Evolutionary conservation across 2,113 vertebrate species (phyloP), one percentile per base, ranked within the genome.

Genomic region (Pogona vitticeps): DNA sequence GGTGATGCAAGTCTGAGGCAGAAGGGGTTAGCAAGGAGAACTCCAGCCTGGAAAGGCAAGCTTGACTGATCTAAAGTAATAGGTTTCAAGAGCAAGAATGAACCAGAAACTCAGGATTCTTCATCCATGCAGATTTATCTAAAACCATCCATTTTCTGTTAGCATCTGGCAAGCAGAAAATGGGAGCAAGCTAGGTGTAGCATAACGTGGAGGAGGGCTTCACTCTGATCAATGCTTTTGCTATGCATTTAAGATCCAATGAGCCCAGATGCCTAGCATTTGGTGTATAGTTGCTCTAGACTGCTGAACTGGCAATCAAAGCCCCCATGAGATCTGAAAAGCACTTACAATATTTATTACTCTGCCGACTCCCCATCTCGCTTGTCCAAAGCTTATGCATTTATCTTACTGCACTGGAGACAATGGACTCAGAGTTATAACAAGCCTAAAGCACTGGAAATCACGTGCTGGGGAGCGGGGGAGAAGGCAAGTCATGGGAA

Each of bases 311-410:
- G 31, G 59, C 79, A 67, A 76, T 87, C 85, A 87, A 76, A 75
- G 42, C n/a, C 52, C 59, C 79, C 71, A n/a, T 26, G 71, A 58
- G 71, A 87, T 76, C 10, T 33, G 18, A 76, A 68, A 82, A 67
- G 71, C 72, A 82, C 71, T 87, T 87, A 68, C 23, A 70, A 23
- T 67, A 82, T 81, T 52, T 52, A 68, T 87, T 87, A 76, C 79
- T 87, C 42, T 87, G 70, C 71, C 31, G 36, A 63, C 84, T 38
- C 56, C 78, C 58, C 23, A 36, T 65, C 78, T 75, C 33, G 52
- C 28, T 82, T 56, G 31, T 42, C 67, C 56, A 78, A 33, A 80
- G 42, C 42, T 56, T 75, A 82, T 46, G n/a, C 8, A 42, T 67
- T 65, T 79, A 71, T 63, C 23, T 38, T 77, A 83, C 31, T 72